phyloP scores from a whole-genome alignment of 2,113 vertebrate genomes.

The Gavia stellata region DNA sequence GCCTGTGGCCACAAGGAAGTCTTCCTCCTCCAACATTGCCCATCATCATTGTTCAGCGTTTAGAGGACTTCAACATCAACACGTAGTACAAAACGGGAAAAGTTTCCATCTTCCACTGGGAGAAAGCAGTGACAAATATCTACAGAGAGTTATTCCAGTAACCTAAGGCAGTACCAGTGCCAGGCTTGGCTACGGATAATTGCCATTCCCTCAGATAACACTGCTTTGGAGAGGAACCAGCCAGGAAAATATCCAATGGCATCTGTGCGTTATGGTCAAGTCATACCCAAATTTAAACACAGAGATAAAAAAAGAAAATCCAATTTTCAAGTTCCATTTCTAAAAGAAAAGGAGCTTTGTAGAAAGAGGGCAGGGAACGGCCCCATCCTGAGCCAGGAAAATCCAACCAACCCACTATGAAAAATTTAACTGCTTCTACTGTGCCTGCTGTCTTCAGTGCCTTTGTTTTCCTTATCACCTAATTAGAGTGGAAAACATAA shows the following conservation, averaged over 20 bases:
- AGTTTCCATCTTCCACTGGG: background rate
- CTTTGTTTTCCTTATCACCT: background rate
- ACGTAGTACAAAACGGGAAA: background rate
- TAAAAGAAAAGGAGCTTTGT: slow-evolving; percentile 18
- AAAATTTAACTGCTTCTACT: background rate
- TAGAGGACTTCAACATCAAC: background rate
- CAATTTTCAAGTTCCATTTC: background rate
- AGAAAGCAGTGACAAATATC: background rate
- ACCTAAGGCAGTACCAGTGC: background rate
- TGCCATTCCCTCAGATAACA: background rate
- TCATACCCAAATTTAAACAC: slow-evolving; percentile 1
- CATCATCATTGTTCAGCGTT: background rate
- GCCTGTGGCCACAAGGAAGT: background rate
- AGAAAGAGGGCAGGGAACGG: background rate
- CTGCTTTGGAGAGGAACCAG: background rate
- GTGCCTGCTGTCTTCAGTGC: background rate
- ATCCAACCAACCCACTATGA: background rate
- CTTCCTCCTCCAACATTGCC: background rate
- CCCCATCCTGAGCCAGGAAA: background rate
- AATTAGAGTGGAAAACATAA: background rate
- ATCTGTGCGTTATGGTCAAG: background rate
- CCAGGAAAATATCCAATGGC: background rate
- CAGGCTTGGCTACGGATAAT: background rate
- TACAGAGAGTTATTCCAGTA: background rate
- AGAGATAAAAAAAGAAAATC: background rate